Evolutionary conservation across 2,888 invertebrate genomes (phyloP).

Genomic region (Stegophylla sp.): DNA sequence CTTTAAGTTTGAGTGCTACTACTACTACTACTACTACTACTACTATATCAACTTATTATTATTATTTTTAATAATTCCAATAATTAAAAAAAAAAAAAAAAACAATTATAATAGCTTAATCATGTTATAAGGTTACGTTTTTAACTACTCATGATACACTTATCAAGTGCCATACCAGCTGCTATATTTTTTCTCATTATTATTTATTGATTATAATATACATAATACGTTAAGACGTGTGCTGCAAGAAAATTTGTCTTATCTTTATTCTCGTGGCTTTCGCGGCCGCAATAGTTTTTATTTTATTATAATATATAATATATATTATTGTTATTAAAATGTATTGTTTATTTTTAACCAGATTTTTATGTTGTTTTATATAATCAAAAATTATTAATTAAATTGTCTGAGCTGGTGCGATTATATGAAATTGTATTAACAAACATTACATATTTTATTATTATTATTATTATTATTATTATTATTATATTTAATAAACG

Average conservation of each 20-base stretch:
- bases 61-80: background rate
- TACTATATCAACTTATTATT: background rate
- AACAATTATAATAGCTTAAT: constrained; percentile 1
- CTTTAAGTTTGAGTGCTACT: constrained; percentile 2
- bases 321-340: constrained; percentile 43
- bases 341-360: constrained; percentile 49
- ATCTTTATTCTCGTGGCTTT: constrained; percentile 20
- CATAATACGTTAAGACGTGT: background rate
- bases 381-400: constrained; percentile 40
- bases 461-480: too few species aligned
- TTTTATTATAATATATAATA: background rate
- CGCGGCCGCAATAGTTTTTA: background rate
- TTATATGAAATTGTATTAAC: constrained; percentile 53
- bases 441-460: constrained; percentile 42
- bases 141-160: constrained; percentile 34
- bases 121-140: background rate
- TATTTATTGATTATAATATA: constrained; percentile 21
- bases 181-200: constrained; percentile 22
- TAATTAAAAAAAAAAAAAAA: background rate
- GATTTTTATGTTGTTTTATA: constrained; percentile 48
- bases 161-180: constrained; percentile 51
- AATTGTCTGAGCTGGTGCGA: constrained; percentile 37
- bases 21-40: background rate
- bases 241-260: constrained; percentile 15
- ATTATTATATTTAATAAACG: constrained; percentile 53